Conservation (phyloP, 2,797 vertebrate species). For the Falco cherrug region DNA sequence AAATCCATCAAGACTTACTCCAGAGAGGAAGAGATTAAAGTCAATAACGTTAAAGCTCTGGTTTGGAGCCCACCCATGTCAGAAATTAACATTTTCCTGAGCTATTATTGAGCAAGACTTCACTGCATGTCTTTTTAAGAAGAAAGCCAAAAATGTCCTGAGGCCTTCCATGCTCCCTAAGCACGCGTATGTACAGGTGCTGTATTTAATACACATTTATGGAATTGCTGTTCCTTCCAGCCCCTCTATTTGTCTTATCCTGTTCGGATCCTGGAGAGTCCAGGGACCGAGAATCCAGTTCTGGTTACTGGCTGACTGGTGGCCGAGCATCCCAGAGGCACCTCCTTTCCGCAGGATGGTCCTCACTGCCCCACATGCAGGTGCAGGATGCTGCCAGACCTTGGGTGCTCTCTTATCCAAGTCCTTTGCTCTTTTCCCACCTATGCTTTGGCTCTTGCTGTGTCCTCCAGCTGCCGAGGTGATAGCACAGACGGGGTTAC, state of each 20-base stretch:
- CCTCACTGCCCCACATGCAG: neutral
- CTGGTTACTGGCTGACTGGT: neutral
- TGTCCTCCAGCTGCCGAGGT: neutral
- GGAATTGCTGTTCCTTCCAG: neutral
- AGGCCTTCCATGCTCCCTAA: neutral
- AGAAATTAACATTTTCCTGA: neutral
- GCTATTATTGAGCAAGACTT: neutral
- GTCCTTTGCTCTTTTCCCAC: neutral
- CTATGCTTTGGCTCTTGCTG: neutral
- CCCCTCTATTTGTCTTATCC: neutral
- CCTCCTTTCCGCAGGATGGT: neutral
- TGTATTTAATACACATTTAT: neutral
- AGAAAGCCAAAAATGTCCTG: neutral
- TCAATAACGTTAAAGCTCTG: neutral
- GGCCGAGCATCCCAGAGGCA: neutral
- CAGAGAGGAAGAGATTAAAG: neutral
- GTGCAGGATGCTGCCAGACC: neutral
- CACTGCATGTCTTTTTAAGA: neutral
- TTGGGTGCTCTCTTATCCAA: neutral
- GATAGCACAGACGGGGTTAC: neutral
- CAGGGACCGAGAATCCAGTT: neutral
- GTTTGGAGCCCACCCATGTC: neutral
- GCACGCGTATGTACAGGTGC: accelerated
- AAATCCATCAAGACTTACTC: conserved; percentile 1
- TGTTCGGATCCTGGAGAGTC: neutral